Conservation (phyloP, 2,113 vertebrate species). For the Noturus placidus region DNA sequence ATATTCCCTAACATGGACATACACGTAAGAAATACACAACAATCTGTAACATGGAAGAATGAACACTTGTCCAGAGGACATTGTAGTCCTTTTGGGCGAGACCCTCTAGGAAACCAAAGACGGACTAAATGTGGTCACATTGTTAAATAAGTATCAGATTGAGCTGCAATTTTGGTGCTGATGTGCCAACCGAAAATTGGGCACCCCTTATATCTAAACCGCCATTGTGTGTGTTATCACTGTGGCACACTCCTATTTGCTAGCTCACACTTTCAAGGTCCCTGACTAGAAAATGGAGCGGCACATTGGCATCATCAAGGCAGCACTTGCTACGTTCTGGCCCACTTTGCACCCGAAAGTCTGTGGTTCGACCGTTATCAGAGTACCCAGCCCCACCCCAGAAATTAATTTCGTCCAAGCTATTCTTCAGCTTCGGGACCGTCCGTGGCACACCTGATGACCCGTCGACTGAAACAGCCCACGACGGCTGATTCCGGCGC, state of each 20-base stretch:
- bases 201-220: slow-evolving; percentile 1
- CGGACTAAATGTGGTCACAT: not conserved
- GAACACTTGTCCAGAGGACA: slow-evolving; percentile 23
- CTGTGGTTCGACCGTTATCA: slow-evolving; percentile 19
- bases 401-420: slow-evolving; percentile 9
- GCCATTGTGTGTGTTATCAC: slow-evolving; percentile 12
- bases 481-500: not conserved
- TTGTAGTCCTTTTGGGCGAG: not conserved
- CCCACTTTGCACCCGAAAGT: not conserved
- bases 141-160: slow-evolving; percentile 18
- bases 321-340: not conserved
- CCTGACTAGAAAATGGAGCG: slow-evolving; percentile 36
- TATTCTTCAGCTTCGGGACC: slow-evolving; percentile 8
- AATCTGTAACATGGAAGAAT: not conserved
- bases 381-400: not conserved
- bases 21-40: not conserved
- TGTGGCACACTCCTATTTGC: slow-evolving; percentile 20
- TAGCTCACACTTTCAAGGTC: slow-evolving; percentile 13
- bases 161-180: slow-evolving; percentile 10
- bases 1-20: not conserved
- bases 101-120: slow-evolving; percentile 18
- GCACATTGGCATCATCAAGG: slow-evolving; percentile 23
- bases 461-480: slow-evolving; percentile 22
- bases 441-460: slow-evolving; percentile 3
- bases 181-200: slow-evolving; percentile 18